These are phyloP conservation scores for Pterobdella sp. DNA, from an alignment of 2,888 invertebrate genomes.

Conservation along the genomic window DNA sequence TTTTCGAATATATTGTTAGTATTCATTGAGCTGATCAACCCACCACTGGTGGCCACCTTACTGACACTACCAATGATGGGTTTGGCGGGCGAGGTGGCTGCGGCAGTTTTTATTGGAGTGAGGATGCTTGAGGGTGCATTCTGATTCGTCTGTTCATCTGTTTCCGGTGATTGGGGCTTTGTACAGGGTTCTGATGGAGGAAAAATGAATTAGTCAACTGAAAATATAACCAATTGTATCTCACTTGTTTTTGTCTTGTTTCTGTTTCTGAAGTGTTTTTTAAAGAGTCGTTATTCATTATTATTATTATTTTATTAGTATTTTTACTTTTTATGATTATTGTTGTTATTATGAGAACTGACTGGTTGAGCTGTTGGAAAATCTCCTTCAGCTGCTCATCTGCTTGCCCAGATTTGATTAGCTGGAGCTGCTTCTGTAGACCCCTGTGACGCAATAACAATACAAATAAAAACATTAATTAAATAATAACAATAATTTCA, in stretches of 20 bases:
- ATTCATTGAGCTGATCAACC: not conserved
- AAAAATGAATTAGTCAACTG: too few relatives aligned
- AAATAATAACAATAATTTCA: not conserved
- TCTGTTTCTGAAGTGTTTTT: too few relatives aligned
- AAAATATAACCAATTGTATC: too few relatives aligned
- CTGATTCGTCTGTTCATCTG: too few relatives aligned
- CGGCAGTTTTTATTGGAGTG: not conserved
- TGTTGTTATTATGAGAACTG: conserved; percentile 39
- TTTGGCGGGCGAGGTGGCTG: not conserved
- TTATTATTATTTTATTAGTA: not conserved
- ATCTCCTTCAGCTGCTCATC: conserved; percentile 69
- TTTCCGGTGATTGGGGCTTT: too few relatives aligned
- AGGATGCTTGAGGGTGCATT: not conserved
- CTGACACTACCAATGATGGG: not conserved
- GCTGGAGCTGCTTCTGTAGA: conserved; percentile 61
- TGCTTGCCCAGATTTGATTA: conserved; percentile 58
- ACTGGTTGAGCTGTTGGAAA: conserved; percentile 66
- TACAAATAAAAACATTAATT: not conserved
- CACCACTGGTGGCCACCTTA: not conserved
- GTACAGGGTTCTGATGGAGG: too few relatives aligned
- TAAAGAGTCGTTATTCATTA: too few relatives aligned
- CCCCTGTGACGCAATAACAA: too few relatives aligned
- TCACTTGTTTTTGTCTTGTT: too few relatives aligned
- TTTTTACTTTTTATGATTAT: not conserved
- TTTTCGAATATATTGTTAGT: not conserved